These are phyloP conservation scores for Exaiptasia diaphana DNA, from an alignment of 64 coral and sea anemone genomes.

Conservation along the genomic window DNA sequence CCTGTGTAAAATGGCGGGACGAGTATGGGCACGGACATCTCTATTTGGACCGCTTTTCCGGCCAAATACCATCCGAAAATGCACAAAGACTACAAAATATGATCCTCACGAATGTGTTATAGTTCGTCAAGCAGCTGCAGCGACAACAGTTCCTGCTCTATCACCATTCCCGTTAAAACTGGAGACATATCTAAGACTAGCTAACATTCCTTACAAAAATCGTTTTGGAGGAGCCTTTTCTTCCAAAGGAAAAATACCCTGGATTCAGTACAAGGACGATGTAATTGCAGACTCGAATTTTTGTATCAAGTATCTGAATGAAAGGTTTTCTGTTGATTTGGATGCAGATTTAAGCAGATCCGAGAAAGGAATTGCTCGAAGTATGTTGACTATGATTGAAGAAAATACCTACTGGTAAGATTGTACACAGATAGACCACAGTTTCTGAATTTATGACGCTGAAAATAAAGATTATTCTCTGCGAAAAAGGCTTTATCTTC, in stretches of 20 bases:
- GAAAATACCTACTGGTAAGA: slow-evolving; percentile 79
- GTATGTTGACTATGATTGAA: slow-evolving; percentile 59
- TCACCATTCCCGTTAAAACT: slow-evolving; percentile 66
- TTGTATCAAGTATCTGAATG: slow-evolving; percentile 66
- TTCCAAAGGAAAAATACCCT: slow-evolving; percentile 78
- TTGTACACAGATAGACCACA: background rate
- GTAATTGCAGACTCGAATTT: slow-evolving; percentile 79
- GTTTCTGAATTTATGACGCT: too few species aligned
- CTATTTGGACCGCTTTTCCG: too few species aligned
- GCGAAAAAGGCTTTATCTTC: too few species aligned
- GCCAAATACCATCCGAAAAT: too few species aligned
- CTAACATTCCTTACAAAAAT: slow-evolving; percentile 67
- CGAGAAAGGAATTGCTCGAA: slow-evolving; percentile 43
- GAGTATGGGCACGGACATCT: too few species aligned
- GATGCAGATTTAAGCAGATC: slow-evolving; percentile 32
- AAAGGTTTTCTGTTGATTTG: slow-evolving; percentile 63
- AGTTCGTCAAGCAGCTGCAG: slow-evolving; percentile 46
- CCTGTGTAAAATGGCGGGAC: too few species aligned
- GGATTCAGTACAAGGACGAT: slow-evolving; percentile 67
- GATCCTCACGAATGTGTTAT: slow-evolving; percentile 56
- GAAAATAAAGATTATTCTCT: too few species aligned
- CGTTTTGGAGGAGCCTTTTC: slow-evolving; percentile 34
- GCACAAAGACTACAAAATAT: slow-evolving; percentile 11
- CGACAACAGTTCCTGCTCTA: slow-evolving; percentile 49
- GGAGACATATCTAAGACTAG: slow-evolving; percentile 63